phyloP scores from a whole-genome alignment of 2,113 vertebrate species.

The Bettongia penicillata region DNA sequence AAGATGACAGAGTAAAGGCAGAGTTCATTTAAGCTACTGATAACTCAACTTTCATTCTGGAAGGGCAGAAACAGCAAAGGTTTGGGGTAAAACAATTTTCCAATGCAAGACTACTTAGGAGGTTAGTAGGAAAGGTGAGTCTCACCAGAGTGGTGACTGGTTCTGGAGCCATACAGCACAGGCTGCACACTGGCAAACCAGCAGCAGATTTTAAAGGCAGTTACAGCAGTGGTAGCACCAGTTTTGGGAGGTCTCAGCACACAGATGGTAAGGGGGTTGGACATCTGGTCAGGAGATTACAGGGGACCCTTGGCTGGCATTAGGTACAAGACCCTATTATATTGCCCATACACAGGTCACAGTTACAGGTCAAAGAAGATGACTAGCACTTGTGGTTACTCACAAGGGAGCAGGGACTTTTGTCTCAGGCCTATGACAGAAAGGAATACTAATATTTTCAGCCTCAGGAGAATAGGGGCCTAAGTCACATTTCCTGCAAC shows the following conservation, averaged over 20 bases:
- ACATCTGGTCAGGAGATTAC: not conserved
- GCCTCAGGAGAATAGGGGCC: too few species aligned
- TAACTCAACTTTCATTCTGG: not conserved
- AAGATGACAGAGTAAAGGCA: not conserved
- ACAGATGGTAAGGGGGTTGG: not conserved
- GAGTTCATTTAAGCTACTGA: not conserved
- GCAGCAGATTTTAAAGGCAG: not conserved
- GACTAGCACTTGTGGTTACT: too few species aligned
- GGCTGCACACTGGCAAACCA: not conserved
- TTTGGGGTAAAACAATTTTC: not conserved
- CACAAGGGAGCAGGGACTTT: too few species aligned
- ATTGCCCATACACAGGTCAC: not conserved
- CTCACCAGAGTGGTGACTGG: too few species aligned
- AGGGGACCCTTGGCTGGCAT: not conserved
- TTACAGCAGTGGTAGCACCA: not conserved
- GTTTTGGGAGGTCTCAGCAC: not conserved
- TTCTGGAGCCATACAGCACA: too few species aligned
- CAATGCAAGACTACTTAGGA: not conserved
- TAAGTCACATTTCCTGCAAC: too few species aligned
- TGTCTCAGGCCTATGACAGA: too few species aligned
- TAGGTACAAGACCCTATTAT: not conserved
- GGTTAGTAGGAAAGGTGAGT: not conserved
- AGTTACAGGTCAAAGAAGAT: too few species aligned
- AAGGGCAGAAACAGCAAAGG: too few species aligned
- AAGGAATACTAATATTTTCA: too few species aligned